Conservation (phyloP, 1,140 invertebrate genomes). For the Probaryconus sp. region DNA sequence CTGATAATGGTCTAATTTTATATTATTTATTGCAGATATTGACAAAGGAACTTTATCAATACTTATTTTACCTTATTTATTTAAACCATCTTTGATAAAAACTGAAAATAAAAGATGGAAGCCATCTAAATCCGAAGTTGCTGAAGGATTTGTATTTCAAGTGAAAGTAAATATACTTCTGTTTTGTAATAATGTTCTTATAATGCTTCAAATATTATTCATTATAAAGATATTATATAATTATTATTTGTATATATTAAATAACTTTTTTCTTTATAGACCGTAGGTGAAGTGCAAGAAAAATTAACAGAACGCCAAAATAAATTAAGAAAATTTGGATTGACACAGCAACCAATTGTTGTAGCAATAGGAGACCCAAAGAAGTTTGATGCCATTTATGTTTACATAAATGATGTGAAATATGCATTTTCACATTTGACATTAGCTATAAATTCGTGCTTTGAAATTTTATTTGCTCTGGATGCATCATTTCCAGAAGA, state of each 20-base stretch:
- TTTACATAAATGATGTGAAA: constrained; percentile 1
- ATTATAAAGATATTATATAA: no score
- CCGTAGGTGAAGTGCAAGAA: not conserved
- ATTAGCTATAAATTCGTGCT: not conserved
- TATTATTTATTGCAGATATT: not conserved
- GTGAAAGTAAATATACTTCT: no score
- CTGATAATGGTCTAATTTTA: no score
- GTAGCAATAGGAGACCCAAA: not conserved
- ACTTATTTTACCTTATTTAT: not conserved
- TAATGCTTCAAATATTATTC: no score
- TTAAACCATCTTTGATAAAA: not conserved
- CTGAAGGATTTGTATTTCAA: not conserved
- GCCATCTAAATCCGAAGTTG: not conserved
- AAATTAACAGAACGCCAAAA: not conserved
- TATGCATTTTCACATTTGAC: not conserved
- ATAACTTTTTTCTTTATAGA: constrained; percentile 1
- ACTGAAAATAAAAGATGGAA: constrained; percentile 4
- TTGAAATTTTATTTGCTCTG: constrained; percentile 13
- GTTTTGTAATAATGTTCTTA: no score
- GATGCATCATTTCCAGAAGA: constrained; percentile 4
- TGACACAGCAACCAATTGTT: constrained; percentile 3
- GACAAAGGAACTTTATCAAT: not conserved
- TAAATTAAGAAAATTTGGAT: not conserved
- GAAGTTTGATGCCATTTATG: constrained; percentile 1
- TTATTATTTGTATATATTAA: not conserved